These are phyloP conservation scores for Amblyopsis rosae DNA, from an alignment of 2,113 vertebrate species.

Conservation along the genomic window DNA sequence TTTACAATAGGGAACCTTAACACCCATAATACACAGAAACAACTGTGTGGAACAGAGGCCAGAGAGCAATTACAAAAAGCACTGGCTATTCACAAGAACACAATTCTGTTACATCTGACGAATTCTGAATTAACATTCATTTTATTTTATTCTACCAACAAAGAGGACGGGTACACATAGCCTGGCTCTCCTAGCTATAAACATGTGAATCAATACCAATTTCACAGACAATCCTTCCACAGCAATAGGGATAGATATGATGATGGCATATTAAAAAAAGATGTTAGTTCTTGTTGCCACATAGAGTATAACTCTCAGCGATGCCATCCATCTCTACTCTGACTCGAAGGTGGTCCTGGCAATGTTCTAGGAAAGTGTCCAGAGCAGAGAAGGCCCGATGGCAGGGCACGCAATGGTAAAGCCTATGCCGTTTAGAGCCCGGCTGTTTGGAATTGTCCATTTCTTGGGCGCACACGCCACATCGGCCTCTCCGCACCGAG, in stretches of 20 bases:
- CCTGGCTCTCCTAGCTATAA: constrained; percentile 23
- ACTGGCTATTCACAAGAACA: not conserved
- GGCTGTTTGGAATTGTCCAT: constrained; percentile 54
- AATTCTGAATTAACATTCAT: not conserved
- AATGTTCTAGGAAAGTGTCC: constrained; percentile 73
- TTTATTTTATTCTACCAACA: not conserved
- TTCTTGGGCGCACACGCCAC: constrained; percentile 68
- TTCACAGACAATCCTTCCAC: not conserved
- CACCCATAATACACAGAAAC: too few relatives aligned
- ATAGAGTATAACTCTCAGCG: constrained; percentile 20
- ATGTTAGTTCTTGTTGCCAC: constrained; percentile 39
- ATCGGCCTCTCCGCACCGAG: constrained; percentile 41
- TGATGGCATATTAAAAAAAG: constrained; percentile 14
- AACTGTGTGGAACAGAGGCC: not conserved
- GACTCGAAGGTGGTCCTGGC: constrained; percentile 69
- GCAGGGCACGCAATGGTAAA: constrained; percentile 78
- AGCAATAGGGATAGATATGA: constrained; percentile 15
- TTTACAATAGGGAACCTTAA: too few relatives aligned
- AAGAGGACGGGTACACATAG: not conserved
- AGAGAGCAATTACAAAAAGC: not conserved
- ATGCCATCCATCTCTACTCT: constrained; percentile 54
- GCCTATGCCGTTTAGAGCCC: constrained; percentile 37
- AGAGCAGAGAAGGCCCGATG: constrained; percentile 67
- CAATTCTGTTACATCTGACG: not conserved
- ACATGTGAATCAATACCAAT: constrained; percentile 9